Base-by-base conservation (phyloP, 2,888 invertebrate species). In the Clitarchus hookeri region DNA sequence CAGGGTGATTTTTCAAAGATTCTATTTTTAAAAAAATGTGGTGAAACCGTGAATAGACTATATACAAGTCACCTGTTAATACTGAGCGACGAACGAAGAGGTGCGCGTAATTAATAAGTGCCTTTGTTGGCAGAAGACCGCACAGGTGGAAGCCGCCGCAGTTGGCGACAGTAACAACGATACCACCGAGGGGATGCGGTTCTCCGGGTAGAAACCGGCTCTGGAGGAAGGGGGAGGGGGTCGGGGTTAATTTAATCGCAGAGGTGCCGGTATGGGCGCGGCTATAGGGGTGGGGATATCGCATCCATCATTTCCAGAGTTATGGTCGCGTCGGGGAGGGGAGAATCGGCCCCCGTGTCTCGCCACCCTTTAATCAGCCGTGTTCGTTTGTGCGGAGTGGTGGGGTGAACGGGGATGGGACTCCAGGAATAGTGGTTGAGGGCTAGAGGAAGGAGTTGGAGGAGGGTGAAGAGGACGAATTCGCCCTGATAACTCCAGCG, bases 261-360 rank as follows among this genome's bases (percentile, higher is more conserved):
- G 65, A 65, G 65, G 65, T 65, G 65, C 65, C n/a, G 65, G 65
- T n/a, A n/a, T 65, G 65, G 65, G 65, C 16, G 65, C n/a, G 65
- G 65, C 19, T 9, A 65, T n/a, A 65, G 65, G 65, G 65, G n/a
- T 1, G 65, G 65, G 65, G 65, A 65, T 11, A 65, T 65, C 65
- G 65, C 65, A 65, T 65, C 65, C 65, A 65, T 65, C 65, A 65
- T 65, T 65, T 65, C 65, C 65, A n/a, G 65, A 65, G 65, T 65
- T 65, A 65, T 65, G 65, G 65, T n/a, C 65, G 65, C 65, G 65
- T 36, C 4, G 36, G 65, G 65, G 65, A 23, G 48, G 48, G 48
- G 65, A 19, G 65, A n/a, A 12, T 65, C n/a, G 13, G 65, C 65
- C 19, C 19, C 65, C 65, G n/a, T 65, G 65, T 65, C 65, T 19